These are phyloP conservation scores for Protobothrops flavoviridis DNA, from an alignment of 2,113 vertebrate genomes.

Conservation along the genomic window DNA sequence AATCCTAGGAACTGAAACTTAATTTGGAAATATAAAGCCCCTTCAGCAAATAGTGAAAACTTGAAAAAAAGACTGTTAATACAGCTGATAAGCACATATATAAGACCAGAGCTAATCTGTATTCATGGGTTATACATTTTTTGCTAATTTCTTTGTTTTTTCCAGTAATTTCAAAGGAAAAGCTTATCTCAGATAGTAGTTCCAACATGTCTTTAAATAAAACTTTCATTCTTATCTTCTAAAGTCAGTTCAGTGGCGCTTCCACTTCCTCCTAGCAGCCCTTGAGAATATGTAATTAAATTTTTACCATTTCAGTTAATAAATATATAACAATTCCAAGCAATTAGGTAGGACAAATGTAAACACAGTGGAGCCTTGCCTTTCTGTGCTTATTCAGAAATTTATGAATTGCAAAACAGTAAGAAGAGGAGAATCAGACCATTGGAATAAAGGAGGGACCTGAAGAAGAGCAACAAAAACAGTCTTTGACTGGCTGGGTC, in stretches of 20 bases:
- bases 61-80: not conserved
- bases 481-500: not conserved
- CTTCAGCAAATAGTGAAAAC: not conserved
- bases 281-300: constrained; percentile 4
- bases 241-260: not conserved
- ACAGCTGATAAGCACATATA: not conserved
- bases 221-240: constrained; percentile 25
- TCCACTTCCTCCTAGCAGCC: constrained; percentile 5
- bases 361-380: not conserved
- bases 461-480: not conserved
- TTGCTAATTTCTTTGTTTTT: not conserved
- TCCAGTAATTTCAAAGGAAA: not conserved
- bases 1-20: not conserved
- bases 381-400: not conserved
- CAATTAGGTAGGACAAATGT: not conserved
- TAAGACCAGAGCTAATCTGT: not conserved
- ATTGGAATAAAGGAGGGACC: not conserved
- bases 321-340: not conserved
- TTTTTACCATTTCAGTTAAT: not conserved
- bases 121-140: not conserved
- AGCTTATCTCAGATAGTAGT: not conserved
- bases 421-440: not conserved
- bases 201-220: not conserved
- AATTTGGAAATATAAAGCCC: not conserved
- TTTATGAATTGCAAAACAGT: not conserved